Percentiles rank a stretch among this genome's conserved stretches.
These are phyloP conservation scores for Dunckerocampus dactyliophorus DNA, from an alignment of 2,113 vertebrate species.

Conservation along the genomic window DNA sequence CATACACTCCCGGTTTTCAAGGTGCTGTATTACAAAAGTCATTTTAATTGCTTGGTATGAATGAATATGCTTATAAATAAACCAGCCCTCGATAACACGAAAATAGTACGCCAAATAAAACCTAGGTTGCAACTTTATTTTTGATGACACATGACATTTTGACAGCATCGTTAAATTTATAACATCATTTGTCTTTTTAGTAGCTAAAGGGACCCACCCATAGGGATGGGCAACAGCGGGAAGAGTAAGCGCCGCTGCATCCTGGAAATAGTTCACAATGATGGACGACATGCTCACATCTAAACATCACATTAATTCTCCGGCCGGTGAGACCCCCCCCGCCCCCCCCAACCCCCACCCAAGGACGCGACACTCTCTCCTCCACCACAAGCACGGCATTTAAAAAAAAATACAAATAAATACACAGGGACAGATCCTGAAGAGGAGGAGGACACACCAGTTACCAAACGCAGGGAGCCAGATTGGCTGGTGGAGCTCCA, in stretches of 20 bases:
- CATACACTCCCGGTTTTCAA: too few species aligned
- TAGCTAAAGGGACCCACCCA: slow-evolving; percentile 36
- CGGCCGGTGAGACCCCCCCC: slow-evolving; percentile 50
- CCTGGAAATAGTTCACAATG: slow-evolving; percentile 58
- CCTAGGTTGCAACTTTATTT: not conserved
- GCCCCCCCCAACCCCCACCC: slow-evolving; percentile 53
- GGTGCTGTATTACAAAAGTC: too few species aligned
- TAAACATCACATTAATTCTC: slow-evolving; percentile 72
- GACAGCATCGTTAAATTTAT: slow-evolving; percentile 15
- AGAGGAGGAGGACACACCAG: slow-evolving; percentile 49
- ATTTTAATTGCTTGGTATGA: too few species aligned
- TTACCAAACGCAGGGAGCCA: slow-evolving; percentile 34
- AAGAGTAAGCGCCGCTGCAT: slow-evolving; percentile 51
- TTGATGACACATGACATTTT: slow-evolving; percentile 11
- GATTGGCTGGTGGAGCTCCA: slow-evolving; percentile 44
- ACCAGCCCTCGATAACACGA: too few species aligned
- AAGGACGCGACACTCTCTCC: slow-evolving; percentile 60
- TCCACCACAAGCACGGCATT: slow-evolving; percentile 44
- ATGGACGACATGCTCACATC: slow-evolving; percentile 64
- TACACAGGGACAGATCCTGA: slow-evolving; percentile 28
- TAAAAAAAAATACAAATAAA: slow-evolving; percentile 9
- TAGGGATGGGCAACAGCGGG: slow-evolving; percentile 38
- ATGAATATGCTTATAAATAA: too few species aligned
- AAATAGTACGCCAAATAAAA: too few species aligned
- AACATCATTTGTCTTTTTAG: slow-evolving; percentile 34